A percentile compares a stretch with the other conserved stretches of the same genome.
phyloP scores from a whole-genome alignment of 2,888 invertebrate species.

The Perizoma affinitatum region DNA sequence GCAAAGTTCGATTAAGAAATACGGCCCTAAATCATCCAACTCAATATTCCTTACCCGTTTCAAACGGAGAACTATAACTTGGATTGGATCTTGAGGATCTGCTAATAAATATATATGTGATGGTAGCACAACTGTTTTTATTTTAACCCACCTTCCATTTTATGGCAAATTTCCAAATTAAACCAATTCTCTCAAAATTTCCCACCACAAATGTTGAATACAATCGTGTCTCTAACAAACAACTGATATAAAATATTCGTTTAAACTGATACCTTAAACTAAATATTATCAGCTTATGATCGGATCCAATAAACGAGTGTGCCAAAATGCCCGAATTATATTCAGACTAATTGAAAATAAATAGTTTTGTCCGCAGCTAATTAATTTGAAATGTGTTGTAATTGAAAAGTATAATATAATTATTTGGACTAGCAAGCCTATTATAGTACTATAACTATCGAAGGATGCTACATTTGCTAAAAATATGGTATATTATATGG shows the following conservation, averaged over 20 bases:
- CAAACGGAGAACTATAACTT: conserved; percentile 27
- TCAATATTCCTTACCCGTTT: conserved; percentile 28
- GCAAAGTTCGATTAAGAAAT: background rate
- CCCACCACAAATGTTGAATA: too few species aligned
- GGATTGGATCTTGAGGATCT: conserved; percentile 17
- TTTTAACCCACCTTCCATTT: too few species aligned
- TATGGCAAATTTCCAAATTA: too few species aligned
- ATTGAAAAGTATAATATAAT: background rate
- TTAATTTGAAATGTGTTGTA: background rate
- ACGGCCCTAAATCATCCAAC: conserved; percentile 17
- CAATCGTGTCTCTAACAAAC: background rate
- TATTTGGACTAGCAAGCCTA: too few species aligned
- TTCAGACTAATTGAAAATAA: background rate
- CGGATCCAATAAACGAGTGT: background rate
- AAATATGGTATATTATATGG: too few species aligned
- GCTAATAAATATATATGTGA: conserved; percentile 21
- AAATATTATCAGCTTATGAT: background rate
- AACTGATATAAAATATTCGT: background rate
- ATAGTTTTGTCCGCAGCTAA: background rate
- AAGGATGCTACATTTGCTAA: too few species aligned
- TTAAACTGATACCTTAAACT: background rate
- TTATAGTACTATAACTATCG: too few species aligned
- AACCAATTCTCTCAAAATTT: too few species aligned
- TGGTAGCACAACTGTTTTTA: too few species aligned
- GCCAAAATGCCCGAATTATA: background rate